A percentile compares a stretch with the other conserved stretches of the same genome.
These are phyloP conservation scores for Ommatoiulus sabulosus DNA, from an alignment of 2,888 invertebrate species.

Conservation along the genomic window DNA sequence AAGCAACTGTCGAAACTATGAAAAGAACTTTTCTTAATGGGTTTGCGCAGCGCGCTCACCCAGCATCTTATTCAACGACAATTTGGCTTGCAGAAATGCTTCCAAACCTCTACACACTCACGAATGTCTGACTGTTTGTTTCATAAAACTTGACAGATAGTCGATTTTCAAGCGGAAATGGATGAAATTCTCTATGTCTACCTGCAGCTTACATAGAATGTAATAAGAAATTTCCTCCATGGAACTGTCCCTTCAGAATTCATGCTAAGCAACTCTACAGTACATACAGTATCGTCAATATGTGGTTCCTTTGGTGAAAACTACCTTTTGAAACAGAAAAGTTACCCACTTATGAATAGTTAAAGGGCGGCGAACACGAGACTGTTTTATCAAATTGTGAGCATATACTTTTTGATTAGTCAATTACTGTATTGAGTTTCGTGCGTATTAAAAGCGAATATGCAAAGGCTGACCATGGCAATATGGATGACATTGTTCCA, in stretches of 20 bases:
- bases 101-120: background rate
- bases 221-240: background rate
- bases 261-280: background rate
- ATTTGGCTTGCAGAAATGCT: background rate
- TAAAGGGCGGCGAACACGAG: background rate
- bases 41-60: background rate
- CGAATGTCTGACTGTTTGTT: background rate
- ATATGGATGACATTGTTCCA: too few species aligned
- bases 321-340: background rate
- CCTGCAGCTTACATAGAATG: background rate
- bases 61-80: background rate
- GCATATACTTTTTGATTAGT: too few species aligned
- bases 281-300: too few species aligned
- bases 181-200: background rate
- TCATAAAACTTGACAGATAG: constrained; percentile 30
- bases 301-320: background rate
- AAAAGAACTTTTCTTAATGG: constrained; percentile 7
- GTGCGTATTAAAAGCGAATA: too few species aligned
- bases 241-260: background rate
- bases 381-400: too few species aligned
- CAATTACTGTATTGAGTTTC: too few species aligned
- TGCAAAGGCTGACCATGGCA: too few species aligned
- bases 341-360: background rate
- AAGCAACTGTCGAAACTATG: background rate
- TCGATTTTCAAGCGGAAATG: background rate